These are phyloP conservation scores for Dermochelys coriacea DNA, from an alignment of 2,797 vertebrate genomes.

Conservation along the genomic window DNA sequence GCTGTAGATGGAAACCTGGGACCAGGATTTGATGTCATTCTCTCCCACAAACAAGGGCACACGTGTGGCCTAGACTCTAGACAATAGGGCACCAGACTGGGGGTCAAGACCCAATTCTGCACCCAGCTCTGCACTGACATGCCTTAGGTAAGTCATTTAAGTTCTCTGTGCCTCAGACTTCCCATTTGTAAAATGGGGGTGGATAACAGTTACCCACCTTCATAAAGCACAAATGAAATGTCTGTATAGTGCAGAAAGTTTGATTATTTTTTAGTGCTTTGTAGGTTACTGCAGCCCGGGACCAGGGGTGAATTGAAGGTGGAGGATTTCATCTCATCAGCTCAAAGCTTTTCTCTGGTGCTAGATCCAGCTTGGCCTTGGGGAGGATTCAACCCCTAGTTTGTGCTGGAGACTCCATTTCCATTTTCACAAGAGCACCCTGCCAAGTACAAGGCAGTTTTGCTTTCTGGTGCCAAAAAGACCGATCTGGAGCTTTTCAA, in stretches of 20 bases:
- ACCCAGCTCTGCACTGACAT: not conserved
- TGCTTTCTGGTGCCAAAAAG: not conserved
- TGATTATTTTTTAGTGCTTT: not conserved
- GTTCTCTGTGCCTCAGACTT: not conserved
- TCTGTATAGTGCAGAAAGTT: not conserved
- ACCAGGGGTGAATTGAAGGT: not conserved
- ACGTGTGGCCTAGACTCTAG: not conserved
- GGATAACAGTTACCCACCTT: not conserved
- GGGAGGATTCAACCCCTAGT: not conserved
- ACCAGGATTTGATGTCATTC: too few species aligned
- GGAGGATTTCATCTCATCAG: not conserved
- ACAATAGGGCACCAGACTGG: not conserved
- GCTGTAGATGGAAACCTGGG: too few species aligned
- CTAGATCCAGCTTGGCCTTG: not conserved
- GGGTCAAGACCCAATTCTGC: not conserved
- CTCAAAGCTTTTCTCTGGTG: not conserved
- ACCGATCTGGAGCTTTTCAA: not conserved
- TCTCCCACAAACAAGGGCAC: not conserved
- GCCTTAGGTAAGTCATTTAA: too few species aligned
- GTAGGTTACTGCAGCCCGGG: not conserved
- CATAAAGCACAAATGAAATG: not conserved
- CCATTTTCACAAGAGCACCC: not conserved
- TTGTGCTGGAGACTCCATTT: not conserved
- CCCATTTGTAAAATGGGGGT: not conserved
- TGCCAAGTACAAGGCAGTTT: not conserved